Conservation (phyloP, 1,140 invertebrate species). For the Drosophila novamexicana region DNA sequence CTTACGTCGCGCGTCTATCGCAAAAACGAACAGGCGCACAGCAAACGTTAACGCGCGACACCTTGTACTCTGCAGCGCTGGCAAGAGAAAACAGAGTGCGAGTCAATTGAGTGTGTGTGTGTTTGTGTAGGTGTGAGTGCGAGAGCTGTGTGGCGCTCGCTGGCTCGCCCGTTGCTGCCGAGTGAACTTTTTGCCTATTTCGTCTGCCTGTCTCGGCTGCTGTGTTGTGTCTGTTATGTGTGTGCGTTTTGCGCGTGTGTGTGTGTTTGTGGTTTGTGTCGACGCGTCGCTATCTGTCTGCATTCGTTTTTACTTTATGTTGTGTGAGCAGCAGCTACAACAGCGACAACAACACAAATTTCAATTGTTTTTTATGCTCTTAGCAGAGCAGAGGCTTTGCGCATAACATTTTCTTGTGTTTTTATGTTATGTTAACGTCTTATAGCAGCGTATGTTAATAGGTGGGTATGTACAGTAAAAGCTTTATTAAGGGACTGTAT, state of each 20-base stretch:
- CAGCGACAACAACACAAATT: conserved; percentile 21
- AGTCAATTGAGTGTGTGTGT: conserved; percentile 1
- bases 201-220: conserved; percentile 22
- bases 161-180: conserved; percentile 3
- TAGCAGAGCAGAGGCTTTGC: conserved; percentile 20
- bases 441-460: conserved; percentile 4
- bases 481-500: background rate
- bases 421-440: conserved; percentile 13
- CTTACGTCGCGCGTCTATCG: conserved; percentile 84
- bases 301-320: conserved; percentile 45
- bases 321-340: conserved; percentile 19
- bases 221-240: background rate
- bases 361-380: conserved; percentile 37
- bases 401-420: conserved; percentile 19
- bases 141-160: conserved; percentile 26
- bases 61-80: conserved; percentile 5
- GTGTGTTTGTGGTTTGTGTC: conserved; percentile 12
- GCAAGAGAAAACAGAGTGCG: conserved; percentile 16
- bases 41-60: conserved; percentile 29
- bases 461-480: background rate
- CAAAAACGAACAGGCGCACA: conserved; percentile 82
- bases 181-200: conserved; percentile 31
- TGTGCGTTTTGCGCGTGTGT: background rate
- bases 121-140: background rate
- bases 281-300: conserved; percentile 24